These are phyloP conservation scores for Chloroclysta siterata DNA, from an alignment of 2,888 invertebrate species.

Conservation along the genomic window DNA sequence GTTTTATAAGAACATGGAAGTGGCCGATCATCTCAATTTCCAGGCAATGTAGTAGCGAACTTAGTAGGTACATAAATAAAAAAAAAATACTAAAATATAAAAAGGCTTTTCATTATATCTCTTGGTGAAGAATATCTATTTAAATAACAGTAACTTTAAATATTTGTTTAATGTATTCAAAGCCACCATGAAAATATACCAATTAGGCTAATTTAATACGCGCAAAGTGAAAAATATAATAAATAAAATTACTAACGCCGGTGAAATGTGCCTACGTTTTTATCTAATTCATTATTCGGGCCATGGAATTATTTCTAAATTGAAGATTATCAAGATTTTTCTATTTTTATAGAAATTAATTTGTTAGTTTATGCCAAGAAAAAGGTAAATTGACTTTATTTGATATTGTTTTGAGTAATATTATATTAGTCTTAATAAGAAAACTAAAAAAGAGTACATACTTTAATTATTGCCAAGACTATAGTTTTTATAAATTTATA, in stretches of 20 bases:
- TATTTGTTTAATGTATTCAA: not conserved
- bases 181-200: constrained; percentile 4
- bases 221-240: constrained; percentile 22
- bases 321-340: not conserved
- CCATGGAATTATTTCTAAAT: constrained; percentile 11
- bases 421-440: too few relatives aligned
- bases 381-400: not conserved
- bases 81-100: too few relatives aligned
- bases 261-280: constrained; percentile 13
- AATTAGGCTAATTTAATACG: constrained; percentile 17
- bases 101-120: too few relatives aligned
- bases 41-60: too few relatives aligned
- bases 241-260: constrained; percentile 19
- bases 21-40: too few relatives aligned
- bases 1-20: too few relatives aligned
- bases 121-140: not conserved
- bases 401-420: not conserved
- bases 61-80: too few relatives aligned
- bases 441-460: too few relatives aligned
- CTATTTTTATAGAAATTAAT: not conserved
- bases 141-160: not conserved
- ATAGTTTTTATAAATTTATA: too few relatives aligned
- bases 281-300: constrained; percentile 11
- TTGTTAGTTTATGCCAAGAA: not conserved
- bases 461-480: too few relatives aligned